Evolutionary conservation across 2,113 vertebrate genomes (phyloP), one percentile per base, ranked within the genome.

Genomic region (Tautogolabrus adspersus): DNA sequence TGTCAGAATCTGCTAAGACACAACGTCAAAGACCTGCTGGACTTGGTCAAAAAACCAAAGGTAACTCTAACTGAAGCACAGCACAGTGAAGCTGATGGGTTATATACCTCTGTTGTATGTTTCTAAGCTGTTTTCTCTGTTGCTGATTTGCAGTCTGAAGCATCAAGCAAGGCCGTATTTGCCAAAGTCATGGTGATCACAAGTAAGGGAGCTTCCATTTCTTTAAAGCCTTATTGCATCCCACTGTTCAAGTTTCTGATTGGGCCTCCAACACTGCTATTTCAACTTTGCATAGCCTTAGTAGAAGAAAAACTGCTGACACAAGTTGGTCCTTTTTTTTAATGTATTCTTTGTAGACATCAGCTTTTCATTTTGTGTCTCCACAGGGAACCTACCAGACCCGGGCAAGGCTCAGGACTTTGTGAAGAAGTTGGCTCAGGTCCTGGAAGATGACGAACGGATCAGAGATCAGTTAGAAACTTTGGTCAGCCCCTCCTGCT

Each of bases 131-230:
- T 12, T 30, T 46, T 21, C 57, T 19, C 10, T 30, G 1, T 73
- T 55, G 9, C 11, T 42, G 8, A 42, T 51, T 52, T 73, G 60
- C 83, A 99, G 98, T 97, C 97, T 79, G 98, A 99, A 91, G 94
- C 97, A 66, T 97, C 96, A 80, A 97, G 94, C 94, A 99, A 99
- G 92, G 95, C 97, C 54, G 97, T 99, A 83, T 98, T 99, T 89
- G 96, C 97, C 49, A 99, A 99, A 95, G 96, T 99, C 86, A 98
- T 98, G 98, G 96, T 98, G 84, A 99, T 99, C 92, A 98, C 98
- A 93, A 96, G 98, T 99, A 97, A 83, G 90, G 42, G 3, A 54
- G 49, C 15, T 67, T 3, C 16, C 37, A 38, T n/a, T 26, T 46
- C 18, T 26, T 9, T 10, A 42, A 40, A 12, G n/a, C 19, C 38